phyloP scores from a whole-genome alignment of 2,113 vertebrate species.

The Anguilla rostrata region DNA sequence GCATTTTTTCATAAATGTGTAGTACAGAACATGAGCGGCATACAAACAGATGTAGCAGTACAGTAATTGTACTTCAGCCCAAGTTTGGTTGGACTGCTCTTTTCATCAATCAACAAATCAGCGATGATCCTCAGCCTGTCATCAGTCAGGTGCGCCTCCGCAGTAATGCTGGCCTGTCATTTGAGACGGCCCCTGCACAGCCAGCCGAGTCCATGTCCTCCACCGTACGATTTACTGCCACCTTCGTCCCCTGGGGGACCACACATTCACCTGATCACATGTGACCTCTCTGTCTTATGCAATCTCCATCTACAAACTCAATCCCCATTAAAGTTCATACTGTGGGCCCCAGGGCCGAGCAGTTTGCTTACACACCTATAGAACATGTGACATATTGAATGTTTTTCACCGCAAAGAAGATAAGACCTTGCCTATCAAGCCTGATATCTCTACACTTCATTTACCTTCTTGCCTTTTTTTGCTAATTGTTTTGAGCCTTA shows the following conservation, averaged over 20 bases:
- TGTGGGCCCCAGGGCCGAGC: conserved; percentile 33
- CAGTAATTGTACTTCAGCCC: conserved; percentile 44
- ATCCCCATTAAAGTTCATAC: conserved; percentile 44
- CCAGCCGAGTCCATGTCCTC: conserved; percentile 25
- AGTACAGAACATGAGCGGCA: neutral
- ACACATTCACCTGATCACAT: conserved; percentile 48
- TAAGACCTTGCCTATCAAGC: conserved; percentile 49
- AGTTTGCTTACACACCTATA: conserved; percentile 40
- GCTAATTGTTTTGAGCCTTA: conserved; percentile 53
- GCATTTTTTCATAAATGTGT: neutral
- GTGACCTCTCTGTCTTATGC: conserved; percentile 47
- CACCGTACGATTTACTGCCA: conserved; percentile 36
- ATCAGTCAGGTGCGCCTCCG: neutral
- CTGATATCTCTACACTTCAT: conserved; percentile 53
- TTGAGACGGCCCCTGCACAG: conserved; percentile 20
- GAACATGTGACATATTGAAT: conserved; percentile 47
- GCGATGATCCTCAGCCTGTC: conserved; percentile 37
- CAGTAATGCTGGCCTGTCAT: neutral
- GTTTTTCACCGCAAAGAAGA: conserved; percentile 38
- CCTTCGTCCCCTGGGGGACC: conserved; percentile 12
- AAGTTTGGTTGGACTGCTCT: conserved; percentile 44
- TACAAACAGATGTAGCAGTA: conserved; percentile 32
- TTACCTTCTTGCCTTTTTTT: conserved; percentile 48
- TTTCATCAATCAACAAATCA: conserved; percentile 48
- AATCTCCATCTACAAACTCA: conserved; percentile 49